Conservation (phyloP, 1,140 invertebrate genomes). For the Tetramorium parvispinum region DNA sequence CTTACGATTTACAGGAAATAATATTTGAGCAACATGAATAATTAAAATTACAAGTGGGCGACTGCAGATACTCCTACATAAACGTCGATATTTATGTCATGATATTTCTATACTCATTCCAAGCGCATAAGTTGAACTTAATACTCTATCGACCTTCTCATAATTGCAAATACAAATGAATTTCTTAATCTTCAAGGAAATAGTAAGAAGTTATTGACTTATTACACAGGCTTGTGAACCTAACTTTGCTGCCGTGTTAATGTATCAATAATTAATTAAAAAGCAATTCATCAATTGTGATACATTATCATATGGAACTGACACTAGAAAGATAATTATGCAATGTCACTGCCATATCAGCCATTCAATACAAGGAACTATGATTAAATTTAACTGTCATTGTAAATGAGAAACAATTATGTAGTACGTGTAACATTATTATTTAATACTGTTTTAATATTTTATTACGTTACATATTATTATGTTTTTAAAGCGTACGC, state of each 20-base stretch:
- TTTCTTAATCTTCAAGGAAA: neutral
- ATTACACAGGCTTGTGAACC: neutral
- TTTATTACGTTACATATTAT: neutral
- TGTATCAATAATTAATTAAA: neutral
- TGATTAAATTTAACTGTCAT: neutral
- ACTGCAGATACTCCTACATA: neutral
- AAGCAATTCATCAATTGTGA: neutral
- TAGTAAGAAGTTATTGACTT: neutral
- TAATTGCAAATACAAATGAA: neutral
- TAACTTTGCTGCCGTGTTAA: neutral
- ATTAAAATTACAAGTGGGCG: neutral
- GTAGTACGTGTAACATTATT: neutral
- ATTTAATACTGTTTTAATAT: neutral
- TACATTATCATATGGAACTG: neutral
- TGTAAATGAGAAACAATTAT: neutral
- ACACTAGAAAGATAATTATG: neutral
- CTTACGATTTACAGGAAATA: neutral
- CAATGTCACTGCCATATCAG: neutral
- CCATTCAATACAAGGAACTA: neutral
- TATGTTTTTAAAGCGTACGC: neutral
- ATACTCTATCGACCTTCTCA: neutral
- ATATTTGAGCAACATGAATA: neutral
- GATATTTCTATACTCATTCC: neutral
- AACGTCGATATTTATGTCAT: neutral
- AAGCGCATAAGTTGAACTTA: neutral